Conservation (phyloP, 2,888 invertebrate species). For the Melanotus villosus region DNA sequence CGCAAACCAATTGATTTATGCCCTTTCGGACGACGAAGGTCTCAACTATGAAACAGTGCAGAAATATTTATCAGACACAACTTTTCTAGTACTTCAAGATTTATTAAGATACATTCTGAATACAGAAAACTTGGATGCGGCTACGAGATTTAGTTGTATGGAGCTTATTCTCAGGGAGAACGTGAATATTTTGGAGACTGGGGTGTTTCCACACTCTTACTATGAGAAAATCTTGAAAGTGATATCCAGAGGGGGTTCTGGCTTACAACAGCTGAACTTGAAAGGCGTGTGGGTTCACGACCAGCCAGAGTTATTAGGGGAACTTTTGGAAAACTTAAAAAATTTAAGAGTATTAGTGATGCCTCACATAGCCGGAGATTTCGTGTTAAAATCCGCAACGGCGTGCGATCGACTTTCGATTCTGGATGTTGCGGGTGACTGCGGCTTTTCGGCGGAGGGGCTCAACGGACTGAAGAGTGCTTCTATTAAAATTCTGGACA, state of each 20-base stretch:
- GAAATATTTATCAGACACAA: constrained; percentile 68
- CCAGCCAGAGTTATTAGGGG: constrained; percentile 75
- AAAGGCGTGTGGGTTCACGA: constrained; percentile 84
- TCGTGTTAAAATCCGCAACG: constrained; percentile 74
- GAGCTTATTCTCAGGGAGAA: constrained; percentile 77
- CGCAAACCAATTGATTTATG: constrained; percentile 75
- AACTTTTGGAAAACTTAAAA: constrained; percentile 73
- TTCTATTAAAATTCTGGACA: constrained; percentile 75
- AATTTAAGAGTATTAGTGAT: constrained; percentile 76
- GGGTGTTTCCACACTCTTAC: constrained; percentile 80
- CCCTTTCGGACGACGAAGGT: constrained; percentile 74
- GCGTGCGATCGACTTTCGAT: constrained; percentile 73
- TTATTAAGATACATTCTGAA: constrained; percentile 76
- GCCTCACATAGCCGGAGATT: constrained; percentile 80
- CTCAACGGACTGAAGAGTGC: constrained; percentile 73
- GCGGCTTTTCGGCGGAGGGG: constrained; percentile 77
- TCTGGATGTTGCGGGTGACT: constrained; percentile 80
- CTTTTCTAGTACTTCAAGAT: constrained; percentile 79
- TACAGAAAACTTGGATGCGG: constrained; percentile 78
- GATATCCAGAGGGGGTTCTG: constrained; percentile 75
- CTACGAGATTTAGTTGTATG: constrained; percentile 77
- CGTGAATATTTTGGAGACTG: constrained; percentile 77
- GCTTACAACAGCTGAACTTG: constrained; percentile 75
- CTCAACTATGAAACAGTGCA: constrained; percentile 68
- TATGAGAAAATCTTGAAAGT: constrained; percentile 79